A percentile compares a stretch with the other conserved stretches of the same genome.
These are phyloP conservation scores for Heliconius himera DNA, from an alignment of 1,140 invertebrate genomes.

Conservation along the genomic window DNA sequence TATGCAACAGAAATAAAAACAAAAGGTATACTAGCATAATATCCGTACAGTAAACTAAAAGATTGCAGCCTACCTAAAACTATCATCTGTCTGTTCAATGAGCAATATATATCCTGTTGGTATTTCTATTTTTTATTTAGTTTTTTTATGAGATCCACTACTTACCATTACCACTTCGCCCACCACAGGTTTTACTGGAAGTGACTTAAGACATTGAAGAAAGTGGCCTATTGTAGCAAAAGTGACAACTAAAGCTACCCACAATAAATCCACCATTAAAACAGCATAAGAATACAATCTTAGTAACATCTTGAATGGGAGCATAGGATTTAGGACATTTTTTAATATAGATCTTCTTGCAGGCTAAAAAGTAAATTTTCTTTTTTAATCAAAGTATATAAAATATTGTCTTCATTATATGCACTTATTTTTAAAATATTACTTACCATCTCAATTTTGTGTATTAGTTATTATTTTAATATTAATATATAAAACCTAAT, in stretches of 20 bases:
- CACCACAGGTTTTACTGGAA: slow-evolving; percentile 81
- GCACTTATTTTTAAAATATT: neutral
- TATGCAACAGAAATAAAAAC: too few relatives aligned
- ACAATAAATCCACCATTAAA: slow-evolving; percentile 81
- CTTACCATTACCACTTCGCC: slow-evolving; percentile 85
- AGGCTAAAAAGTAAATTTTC: slow-evolving; percentile 54
- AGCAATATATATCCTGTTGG: too few relatives aligned
- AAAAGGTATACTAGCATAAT: too few relatives aligned
- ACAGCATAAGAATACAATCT: slow-evolving; percentile 82
- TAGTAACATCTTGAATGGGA: slow-evolving; percentile 81
- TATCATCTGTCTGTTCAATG: too few relatives aligned
- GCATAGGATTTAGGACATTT: slow-evolving; percentile 60
- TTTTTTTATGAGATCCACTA: neutral
- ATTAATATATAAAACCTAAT: neutral
- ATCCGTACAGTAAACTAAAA: too few relatives aligned
- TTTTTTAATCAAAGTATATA: neutral
- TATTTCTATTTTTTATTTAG: too few relatives aligned
- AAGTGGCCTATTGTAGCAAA: slow-evolving; percentile 80
- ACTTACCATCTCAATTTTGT: neutral
- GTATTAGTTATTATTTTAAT: slow-evolving; percentile 1
- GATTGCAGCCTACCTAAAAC: too few relatives aligned
- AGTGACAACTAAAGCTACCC: slow-evolving; percentile 79
- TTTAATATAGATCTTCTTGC: slow-evolving; percentile 43
- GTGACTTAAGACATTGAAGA: slow-evolving; percentile 81
- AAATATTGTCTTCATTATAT: neutral